Evolutionary conservation across 2,888 invertebrate genomes (phyloP).

Genomic region (Tetranychus piercei): DNA sequence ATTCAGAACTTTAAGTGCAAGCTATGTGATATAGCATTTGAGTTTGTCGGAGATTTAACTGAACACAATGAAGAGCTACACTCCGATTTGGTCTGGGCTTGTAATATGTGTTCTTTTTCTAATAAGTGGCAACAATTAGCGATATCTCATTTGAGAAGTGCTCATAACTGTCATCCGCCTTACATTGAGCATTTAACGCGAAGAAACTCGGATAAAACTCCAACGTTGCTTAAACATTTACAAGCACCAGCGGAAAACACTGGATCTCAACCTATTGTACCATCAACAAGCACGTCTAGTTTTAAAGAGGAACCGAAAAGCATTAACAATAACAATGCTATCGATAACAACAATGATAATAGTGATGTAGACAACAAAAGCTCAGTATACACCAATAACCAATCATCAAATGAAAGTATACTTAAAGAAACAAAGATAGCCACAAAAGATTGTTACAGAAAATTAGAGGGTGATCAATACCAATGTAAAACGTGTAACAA

Average conservation of each 20-base stretch:
- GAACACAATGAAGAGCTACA: conserved; percentile 2
- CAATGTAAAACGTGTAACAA: not conserved
- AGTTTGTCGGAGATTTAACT: not conserved
- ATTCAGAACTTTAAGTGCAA: not conserved
- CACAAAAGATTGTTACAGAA: not conserved
- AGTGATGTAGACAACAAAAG: not conserved
- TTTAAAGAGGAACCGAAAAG: not conserved
- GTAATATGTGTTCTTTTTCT: not conserved
- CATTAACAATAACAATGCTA: not conserved
- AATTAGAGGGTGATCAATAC: not conserved
- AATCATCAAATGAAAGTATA: not conserved
- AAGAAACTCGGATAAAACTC: not conserved
- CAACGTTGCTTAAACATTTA: not conserved
- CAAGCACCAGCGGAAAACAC: not conserved
- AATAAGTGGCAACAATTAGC: conserved; percentile 2
- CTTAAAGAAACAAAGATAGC: not conserved
- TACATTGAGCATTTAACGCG: not conserved
- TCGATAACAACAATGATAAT: not conserved
- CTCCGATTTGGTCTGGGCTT: conserved; percentile 7
- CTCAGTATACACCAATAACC: no score
- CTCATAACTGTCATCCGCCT: not conserved
- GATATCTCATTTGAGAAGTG: not conserved
- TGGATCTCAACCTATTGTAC: not conserved
- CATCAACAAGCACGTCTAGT: not conserved
- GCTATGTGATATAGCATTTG: not conserved